Conservation (phyloP, 64 coral and sea anemone genomes). For the Porites lutea region DNA sequence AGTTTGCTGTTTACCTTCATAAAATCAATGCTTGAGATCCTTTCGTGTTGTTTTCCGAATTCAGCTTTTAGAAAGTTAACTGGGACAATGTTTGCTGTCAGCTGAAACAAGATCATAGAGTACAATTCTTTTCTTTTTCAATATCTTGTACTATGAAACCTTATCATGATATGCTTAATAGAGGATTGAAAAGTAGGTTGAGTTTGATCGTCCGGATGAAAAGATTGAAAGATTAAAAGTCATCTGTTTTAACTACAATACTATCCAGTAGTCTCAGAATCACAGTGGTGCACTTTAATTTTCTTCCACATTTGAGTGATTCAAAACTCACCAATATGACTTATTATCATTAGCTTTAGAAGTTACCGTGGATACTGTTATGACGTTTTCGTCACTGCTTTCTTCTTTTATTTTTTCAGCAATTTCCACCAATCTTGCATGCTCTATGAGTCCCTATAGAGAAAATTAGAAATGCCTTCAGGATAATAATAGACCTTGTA, state of each 20-base stretch:
- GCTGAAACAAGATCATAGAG: background rate
- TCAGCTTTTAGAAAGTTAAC: conserved; percentile 41
- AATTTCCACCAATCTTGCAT: conserved; percentile 17
- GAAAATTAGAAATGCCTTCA: background rate
- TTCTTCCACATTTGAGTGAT: too few species aligned
- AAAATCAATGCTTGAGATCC: conserved; percentile 47
- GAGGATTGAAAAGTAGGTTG: too few species aligned
- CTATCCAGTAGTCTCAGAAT: too few species aligned
- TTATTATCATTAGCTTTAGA: background rate
- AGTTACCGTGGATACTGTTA: conserved; percentile 23
- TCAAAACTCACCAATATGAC: background rate
- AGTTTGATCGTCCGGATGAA: too few species aligned
- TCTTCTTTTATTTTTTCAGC: conserved; percentile 19
- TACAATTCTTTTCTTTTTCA: background rate
- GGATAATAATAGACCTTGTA: too few species aligned
- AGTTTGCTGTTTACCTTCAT: conserved; percentile 38
- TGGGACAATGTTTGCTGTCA: conserved; percentile 29
- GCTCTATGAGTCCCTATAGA: conserved; percentile 11
- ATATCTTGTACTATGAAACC: too few species aligned
- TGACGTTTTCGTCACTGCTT: background rate
- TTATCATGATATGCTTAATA: too few species aligned
- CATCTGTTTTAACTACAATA: too few species aligned
- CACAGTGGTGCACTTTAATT: too few species aligned
- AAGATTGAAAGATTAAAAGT: too few species aligned
- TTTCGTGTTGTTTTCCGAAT: conserved; percentile 4